phyloP scores from a whole-genome alignment of 2,888 invertebrate species.

The Xylota segnis region DNA sequence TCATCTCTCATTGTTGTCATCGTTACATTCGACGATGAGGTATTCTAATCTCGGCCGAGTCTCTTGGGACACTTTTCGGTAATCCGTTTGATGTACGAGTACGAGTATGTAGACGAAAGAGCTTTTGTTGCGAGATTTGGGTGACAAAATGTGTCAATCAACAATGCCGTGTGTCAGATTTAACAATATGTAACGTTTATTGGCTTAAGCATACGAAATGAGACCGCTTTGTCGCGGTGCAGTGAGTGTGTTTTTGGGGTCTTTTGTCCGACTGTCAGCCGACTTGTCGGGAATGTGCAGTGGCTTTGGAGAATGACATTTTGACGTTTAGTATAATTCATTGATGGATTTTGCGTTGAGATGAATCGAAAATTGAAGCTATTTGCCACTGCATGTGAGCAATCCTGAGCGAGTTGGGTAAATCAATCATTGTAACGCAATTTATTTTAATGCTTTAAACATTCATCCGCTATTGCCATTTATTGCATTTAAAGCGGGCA shows the following conservation, averaged over 20 bases:
- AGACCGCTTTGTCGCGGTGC: conserved; percentile 28
- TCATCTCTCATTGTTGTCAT: conserved; percentile 3
- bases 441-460: too few relatives aligned
- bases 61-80: conserved; percentile 26
- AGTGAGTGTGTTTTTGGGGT: conserved; percentile 23
- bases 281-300: conserved; percentile 48
- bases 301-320: conserved; percentile 62
- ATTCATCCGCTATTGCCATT: too few relatives aligned
- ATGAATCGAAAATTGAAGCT: background rate
- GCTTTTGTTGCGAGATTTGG: conserved; percentile 37
- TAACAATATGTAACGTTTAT: conserved; percentile 58
- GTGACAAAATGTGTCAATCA: conserved; percentile 72
- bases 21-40: conserved; percentile 2
- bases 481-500: too few relatives aligned
- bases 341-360: conserved; percentile 21
- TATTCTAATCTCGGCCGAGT: conserved; percentile 22
- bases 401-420: too few relatives aligned
- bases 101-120: too few relatives aligned
- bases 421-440: too few relatives aligned
- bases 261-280: conserved; percentile 49
- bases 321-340: conserved; percentile 36
- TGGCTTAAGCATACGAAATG: conserved; percentile 59
- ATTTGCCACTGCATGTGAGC: background rate
- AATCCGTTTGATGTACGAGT: conserved; percentile 19
- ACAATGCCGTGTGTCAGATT: conserved; percentile 50